Base-by-base conservation (phyloP, 2,888 invertebrate genomes). In the Melanchra persicariae region DNA sequence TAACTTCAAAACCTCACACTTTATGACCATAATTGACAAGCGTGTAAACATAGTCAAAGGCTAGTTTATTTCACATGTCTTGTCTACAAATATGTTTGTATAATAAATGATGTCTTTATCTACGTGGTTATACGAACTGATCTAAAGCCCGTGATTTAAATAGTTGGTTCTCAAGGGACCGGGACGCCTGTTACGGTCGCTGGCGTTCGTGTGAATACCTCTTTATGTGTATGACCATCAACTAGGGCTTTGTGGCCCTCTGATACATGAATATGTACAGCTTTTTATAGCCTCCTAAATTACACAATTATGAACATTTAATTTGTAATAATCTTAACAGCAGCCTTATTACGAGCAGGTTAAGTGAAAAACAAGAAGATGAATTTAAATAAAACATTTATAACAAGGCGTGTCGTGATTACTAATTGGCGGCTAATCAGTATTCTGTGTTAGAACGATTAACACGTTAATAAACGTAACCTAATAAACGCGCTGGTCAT, bases 121-220 rank as follows among this genome's bases (percentile, higher is more conserved):
- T 68, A 45, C 24, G 22, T 58, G 26, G 47, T 49, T 55, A 43
- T 40, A 63, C 22, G 26, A 40, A 61, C 26, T 26, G 73, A 76
- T 82, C 67, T 67, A 58, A 72, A 61, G 54, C 52, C 55, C 61
- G 60, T 77, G 71, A 85, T 85, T 85, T 77, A 52, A 73, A 74
- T 81, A 61, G 71, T 68, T 64, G 37, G 70, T 86, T 85, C 84
- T 80, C 87, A 76, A 77, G 85, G 82, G 76, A 83, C 66, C 76
- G 75, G 71, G 59, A 72, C 85, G 79, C 37, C 64, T 51, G 86
- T 69, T 79, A 80, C 85, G 82, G 79, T 83, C 34, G 59, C 64
- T 79, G 81, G 34, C 57, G 47, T 15, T n/a, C 83, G 87, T 85
- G 87, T 85, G 87, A 86, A 83, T 77, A 66, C 49, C 37, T n/a